Base-by-base conservation (phyloP, 2,797 vertebrate species). In the Tarsius wallacei region DNA sequence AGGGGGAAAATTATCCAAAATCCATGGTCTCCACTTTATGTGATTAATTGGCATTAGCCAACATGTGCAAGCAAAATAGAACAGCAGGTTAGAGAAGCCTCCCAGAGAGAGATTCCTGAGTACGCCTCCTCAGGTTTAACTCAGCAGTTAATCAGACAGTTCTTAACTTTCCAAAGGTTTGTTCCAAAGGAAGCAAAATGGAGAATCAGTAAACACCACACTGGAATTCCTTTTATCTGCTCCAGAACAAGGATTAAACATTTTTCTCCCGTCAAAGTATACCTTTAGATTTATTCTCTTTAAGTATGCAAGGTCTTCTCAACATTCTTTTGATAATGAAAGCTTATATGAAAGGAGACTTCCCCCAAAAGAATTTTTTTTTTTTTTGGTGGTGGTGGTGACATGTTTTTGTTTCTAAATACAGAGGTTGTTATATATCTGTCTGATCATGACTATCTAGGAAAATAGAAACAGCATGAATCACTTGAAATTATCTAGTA, bases 31-130 rank as follows among this genome's bases (percentile, higher is more conserved):
- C 53, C 57, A 73, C 55, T 95, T 70, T 94, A 26, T 87, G 71
- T 93, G 87, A 96, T 96, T 90, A 91, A 93, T 53, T 66, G 71
- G 42, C 16, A 77, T 90, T 68, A 85, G 61, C 31, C 80, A 84
- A 31, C 57, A 12, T 33, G 19, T 26, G 7, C 6, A 84, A 73
- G 28, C 12, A 16, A 36, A 76, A n/a, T 28, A 42, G 51, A 47
- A 71, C 88, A 51, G 47, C 42, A 74, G 59, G 22, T 68, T 90
- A 61, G 49, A 77, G 15, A 57, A 70, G 9, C 2, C 16, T 93
- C 12, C 24, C 7, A 26, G 61, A 55, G n/a, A 94, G 11, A 36
- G 31, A 73, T 6, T 36, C 51, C n/a, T 86, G 36, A 74, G 1
- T 24, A 8, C 15, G 9, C 6, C 53, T 5, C 33, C 4, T 66